These are phyloP conservation scores for Galemys pyrenaicus DNA, from an alignment of 2,113 vertebrate genomes.

Conservation along the genomic window DNA sequence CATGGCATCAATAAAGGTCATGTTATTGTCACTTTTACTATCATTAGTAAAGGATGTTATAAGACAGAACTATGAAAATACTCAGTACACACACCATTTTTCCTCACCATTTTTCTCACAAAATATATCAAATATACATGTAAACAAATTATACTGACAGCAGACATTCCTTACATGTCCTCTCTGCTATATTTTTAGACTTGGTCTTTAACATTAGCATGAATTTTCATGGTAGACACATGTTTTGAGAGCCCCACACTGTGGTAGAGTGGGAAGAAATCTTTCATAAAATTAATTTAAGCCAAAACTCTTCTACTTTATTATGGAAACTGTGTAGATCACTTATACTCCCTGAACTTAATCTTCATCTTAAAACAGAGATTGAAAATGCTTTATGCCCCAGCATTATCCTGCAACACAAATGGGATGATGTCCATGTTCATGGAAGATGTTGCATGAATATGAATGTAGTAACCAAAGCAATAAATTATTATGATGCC, in stretches of 20 bases:
- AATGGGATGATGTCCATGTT: neutral
- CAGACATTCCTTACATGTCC: neutral
- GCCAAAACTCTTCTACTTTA: neutral
- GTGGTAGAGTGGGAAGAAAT: neutral
- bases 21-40: neutral
- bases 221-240: neutral
- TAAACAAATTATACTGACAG: neutral
- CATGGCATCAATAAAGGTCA: neutral
- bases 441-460: neutral
- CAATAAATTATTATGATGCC: neutral
- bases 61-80: neutral
- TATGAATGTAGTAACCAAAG: neutral
- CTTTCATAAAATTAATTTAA: neutral
- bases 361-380: neutral
- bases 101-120: no score
- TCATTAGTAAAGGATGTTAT: neutral
- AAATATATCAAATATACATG: neutral
- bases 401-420: neutral
- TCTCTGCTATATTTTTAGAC: neutral
- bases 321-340: neutral
- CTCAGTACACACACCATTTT: neutral
- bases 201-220: neutral
- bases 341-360: neutral
- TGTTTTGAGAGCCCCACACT: neutral
- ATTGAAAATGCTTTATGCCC: neutral